A percentile compares a stretch with the other conserved stretches of the same genome.
Evolutionary conservation across 2,888 invertebrate genomes (phyloP).

Genomic region (Bugulina stolonifera): DNA sequence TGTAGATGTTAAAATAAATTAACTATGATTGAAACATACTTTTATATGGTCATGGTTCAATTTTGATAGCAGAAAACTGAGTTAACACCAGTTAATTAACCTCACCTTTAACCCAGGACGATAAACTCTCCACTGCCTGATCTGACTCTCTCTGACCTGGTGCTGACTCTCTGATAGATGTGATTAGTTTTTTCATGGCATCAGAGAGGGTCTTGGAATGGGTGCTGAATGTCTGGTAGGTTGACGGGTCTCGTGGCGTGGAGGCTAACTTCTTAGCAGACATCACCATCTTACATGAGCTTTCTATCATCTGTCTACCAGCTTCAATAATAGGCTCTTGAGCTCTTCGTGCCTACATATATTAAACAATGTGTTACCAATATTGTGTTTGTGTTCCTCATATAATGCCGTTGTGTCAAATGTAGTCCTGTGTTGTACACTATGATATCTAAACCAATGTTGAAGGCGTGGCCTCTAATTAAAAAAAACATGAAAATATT

Average conservation of each 20-base stretch:
- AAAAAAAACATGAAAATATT: no score
- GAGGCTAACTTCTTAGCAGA: conserved; percentile 83
- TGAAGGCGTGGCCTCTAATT: no score
- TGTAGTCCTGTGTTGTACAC: no score
- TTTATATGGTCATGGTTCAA: no score
- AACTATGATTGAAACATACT: no score
- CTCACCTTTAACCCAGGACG: background rate
- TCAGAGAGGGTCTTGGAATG: conserved; percentile 94
- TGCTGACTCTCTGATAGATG: conserved; percentile 86
- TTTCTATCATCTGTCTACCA: conserved; percentile 71
- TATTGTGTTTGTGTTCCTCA: no score
- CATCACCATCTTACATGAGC: conserved; percentile 82
- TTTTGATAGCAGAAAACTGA: no score
- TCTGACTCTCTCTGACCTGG: conserved; percentile 94
- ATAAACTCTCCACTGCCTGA: conserved; percentile 65
- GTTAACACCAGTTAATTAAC: no score
- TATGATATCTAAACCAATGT: no score
- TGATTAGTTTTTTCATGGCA: conserved; percentile 86
- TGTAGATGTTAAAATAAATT: no score
- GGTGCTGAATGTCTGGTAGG: conserved; percentile 87
- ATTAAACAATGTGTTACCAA: no score
- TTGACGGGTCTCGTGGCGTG: conserved; percentile 80
- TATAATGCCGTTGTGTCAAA: no score
- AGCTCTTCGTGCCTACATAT: conserved; percentile 67
- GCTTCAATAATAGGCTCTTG: conserved; percentile 84